phyloP scores from a whole-genome alignment of 2,888 invertebrate species.

The Chrysolina haemoptera region DNA sequence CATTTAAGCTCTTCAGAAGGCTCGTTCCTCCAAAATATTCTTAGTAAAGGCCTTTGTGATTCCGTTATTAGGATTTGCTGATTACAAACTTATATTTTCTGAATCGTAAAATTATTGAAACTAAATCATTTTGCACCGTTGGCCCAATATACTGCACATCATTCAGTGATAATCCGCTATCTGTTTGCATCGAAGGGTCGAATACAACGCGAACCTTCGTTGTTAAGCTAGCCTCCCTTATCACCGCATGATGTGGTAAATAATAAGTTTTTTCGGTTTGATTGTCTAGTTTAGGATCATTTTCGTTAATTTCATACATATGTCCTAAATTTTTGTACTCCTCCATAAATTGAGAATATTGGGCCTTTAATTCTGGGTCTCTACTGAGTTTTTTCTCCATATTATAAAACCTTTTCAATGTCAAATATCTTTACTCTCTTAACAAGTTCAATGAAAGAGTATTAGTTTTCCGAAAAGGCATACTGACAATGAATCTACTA shows the following conservation, averaged over 20 bases:
- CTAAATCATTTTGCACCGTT: constrained; percentile 33
- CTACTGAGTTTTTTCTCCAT: too few relatives aligned
- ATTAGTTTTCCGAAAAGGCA: too few relatives aligned
- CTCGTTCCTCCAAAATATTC: constrained; percentile 38
- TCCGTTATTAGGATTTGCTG: constrained; percentile 28
- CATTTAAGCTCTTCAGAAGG: constrained; percentile 30
- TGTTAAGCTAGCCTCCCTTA: constrained; percentile 29
- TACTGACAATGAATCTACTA: too few relatives aligned
- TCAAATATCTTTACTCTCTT: too few relatives aligned
- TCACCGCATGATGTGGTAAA: constrained; percentile 39
- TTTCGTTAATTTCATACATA: too few relatives aligned
- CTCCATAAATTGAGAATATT: too few relatives aligned
- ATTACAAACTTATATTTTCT: constrained; percentile 43
- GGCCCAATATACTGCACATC: constrained; percentile 38
- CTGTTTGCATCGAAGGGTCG: constrained; percentile 23
- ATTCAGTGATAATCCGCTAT: constrained; percentile 36
- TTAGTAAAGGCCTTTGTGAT: constrained; percentile 22
- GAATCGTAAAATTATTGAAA: constrained; percentile 31
- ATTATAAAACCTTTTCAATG: too few relatives aligned
- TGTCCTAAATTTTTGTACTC: too few relatives aligned
- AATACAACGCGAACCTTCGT: constrained; percentile 37
- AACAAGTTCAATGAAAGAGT: too few relatives aligned
- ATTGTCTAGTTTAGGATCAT: too few relatives aligned
- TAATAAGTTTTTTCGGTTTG: constrained; percentile 10
- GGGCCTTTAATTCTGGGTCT: too few relatives aligned